Percentiles rank a stretch among this genome's conserved stretches.
Conservation (phyloP, 37 sponge, comb jelly and placozoan genomes). For the Tethya wilhelma region DNA sequence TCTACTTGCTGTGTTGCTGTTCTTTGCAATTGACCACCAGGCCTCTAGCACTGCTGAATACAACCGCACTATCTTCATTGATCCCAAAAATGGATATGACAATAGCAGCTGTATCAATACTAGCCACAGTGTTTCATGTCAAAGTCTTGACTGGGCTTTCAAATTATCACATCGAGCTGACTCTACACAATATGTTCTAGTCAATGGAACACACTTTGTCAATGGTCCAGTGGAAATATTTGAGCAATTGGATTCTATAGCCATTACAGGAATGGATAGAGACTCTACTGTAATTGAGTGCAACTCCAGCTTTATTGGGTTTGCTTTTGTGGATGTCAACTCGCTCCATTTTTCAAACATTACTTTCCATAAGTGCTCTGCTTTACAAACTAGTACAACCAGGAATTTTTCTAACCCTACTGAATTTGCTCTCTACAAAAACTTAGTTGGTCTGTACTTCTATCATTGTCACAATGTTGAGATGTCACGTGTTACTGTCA, state of each 20-base stretch:
- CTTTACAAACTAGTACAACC: constrained; percentile 27
- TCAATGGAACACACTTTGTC: constrained; percentile 7
- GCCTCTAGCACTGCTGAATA: too few relatives aligned
- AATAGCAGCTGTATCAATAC: background rate
- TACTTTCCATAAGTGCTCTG: constrained; percentile 14
- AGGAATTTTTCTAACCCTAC: background rate
- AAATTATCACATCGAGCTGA: background rate
- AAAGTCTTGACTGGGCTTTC: constrained; percentile 9
- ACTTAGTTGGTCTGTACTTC: constrained; percentile 38
- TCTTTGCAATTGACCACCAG: too few relatives aligned
- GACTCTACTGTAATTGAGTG: background rate
- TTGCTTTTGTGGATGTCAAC: constrained; percentile 19
- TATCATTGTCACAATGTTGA: constrained; percentile 9
- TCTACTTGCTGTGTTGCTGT: too few relatives aligned
- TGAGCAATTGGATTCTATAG: constrained; percentile 2
- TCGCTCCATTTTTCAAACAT: constrained; percentile 8
- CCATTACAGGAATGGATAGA: constrained; percentile 16
- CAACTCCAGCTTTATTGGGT: constrained; percentile 5
- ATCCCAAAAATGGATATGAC: constrained; percentile 3
- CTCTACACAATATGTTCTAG: constrained; percentile 9
- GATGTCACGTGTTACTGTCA: constrained; percentile 13
- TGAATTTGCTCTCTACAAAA: background rate
- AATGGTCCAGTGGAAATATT: background rate
- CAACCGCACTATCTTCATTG: background rate
- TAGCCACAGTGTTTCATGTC: background rate